These are phyloP conservation scores for Danio tinwini DNA, from an alignment of 2,797 vertebrate genomes.

Conservation along the genomic window DNA sequence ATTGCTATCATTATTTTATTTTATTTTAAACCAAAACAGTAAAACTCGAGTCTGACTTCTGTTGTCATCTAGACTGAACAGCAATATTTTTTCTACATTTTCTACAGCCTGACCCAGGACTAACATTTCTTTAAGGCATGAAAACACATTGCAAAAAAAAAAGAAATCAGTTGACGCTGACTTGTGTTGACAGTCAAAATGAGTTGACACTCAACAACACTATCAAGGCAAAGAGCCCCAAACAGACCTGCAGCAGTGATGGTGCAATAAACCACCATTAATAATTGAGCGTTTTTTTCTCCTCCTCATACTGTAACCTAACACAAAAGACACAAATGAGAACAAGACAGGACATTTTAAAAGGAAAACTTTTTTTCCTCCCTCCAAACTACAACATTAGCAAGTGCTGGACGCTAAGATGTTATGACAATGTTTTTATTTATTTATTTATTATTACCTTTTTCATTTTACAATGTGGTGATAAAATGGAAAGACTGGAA, in stretches of 20 bases:
- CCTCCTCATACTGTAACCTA: background rate
- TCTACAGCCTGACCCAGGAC: constrained; percentile 19
- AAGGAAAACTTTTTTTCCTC: background rate
- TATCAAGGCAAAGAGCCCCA: constrained; percentile 18
- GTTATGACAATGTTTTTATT: constrained; percentile 9
- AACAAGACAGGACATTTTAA: constrained; percentile 10
- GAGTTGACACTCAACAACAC: constrained; percentile 1
- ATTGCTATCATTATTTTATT: no score
- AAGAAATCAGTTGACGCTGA: constrained; percentile 19
- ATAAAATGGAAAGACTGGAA: background rate
- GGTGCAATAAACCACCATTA: constrained; percentile 41
- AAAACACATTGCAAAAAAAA: constrained; percentile 43
- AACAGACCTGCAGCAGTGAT: constrained; percentile 8
- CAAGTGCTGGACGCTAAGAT: constrained; percentile 11
- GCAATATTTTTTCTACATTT: constrained; percentile 35
- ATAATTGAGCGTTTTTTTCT: constrained; percentile 41
- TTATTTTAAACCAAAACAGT: no score
- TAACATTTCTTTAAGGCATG: constrained; percentile 50
- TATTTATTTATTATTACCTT: no score
- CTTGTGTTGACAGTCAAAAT: no score
- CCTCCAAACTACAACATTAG: background rate
- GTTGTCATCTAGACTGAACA: background rate
- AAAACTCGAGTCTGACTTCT: no score
- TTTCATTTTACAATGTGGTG: background rate
- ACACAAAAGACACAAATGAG: constrained; percentile 9